Evolutionary conservation across 2,113 vertebrate genomes (phyloP).

Genomic region (Nerophis lumbriciformis): DNA sequence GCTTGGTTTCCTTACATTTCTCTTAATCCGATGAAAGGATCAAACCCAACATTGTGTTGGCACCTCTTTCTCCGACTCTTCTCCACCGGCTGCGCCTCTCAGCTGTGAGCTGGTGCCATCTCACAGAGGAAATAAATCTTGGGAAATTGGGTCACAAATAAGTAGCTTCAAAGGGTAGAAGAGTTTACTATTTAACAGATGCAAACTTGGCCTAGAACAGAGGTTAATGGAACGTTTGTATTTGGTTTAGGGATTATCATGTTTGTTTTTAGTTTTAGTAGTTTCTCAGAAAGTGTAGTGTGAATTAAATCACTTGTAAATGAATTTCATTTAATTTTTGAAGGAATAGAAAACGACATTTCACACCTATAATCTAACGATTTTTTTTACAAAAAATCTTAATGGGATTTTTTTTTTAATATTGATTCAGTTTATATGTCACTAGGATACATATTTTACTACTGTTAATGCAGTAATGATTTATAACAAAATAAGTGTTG

Average conservation of each 20-base stretch:
- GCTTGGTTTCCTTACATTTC: slow-evolving; percentile 4
- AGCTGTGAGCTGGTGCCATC: neutral
- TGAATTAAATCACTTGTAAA: too few species aligned
- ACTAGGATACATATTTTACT: too few species aligned
- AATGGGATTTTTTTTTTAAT: too few species aligned
- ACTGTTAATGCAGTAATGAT: too few species aligned
- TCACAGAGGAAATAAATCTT: neutral
- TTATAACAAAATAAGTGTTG: too few species aligned
- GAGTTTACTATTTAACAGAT: slow-evolving; percentile 3
- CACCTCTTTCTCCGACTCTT: neutral
- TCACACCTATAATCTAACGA: too few species aligned
- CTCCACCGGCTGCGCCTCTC: neutral
- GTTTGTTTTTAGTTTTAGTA: too few species aligned
- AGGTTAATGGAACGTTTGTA: neutral
- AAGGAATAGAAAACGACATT: too few species aligned
- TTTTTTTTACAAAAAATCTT: too few species aligned
- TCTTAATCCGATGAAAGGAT: slow-evolving; percentile 11
- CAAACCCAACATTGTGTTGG: slow-evolving; percentile 2
- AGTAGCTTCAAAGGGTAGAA: neutral
- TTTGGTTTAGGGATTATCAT: slow-evolving; percentile 4
- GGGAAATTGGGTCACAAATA: slow-evolving; percentile 11
- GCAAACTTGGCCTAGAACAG: neutral
- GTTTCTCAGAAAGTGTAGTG: too few species aligned
- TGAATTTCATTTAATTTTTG: too few species aligned
- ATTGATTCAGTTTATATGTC: too few species aligned